A percentile compares a stretch with the other conserved stretches of the same genome.
These are phyloP conservation scores for Salpingus planirostris DNA, from an alignment of 2,888 invertebrate species.

Conservation along the genomic window DNA sequence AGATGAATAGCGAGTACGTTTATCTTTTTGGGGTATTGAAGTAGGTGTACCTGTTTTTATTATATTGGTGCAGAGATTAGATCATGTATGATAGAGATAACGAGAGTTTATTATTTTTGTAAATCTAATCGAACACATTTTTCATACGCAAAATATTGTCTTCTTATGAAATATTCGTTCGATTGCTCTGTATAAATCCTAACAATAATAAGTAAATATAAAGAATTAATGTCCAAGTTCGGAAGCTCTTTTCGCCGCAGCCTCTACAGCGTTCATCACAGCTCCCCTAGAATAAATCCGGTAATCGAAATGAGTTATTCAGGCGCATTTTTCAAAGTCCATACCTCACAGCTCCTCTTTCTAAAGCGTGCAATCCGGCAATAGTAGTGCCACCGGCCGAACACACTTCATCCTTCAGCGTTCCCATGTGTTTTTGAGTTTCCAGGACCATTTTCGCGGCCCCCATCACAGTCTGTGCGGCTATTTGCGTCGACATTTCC, in stretches of 20 bases:
- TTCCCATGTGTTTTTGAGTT: constrained; percentile 67
- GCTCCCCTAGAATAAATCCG: constrained; percentile 47
- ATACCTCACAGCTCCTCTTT: constrained; percentile 67
- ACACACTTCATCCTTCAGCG: constrained; percentile 75
- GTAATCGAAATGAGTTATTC: not conserved
- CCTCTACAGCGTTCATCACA: constrained; percentile 73
- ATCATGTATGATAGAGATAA: no score
- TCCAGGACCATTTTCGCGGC: constrained; percentile 70
- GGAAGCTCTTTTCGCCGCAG: constrained; percentile 49
- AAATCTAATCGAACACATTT: no score
- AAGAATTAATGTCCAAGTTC: constrained; percentile 43
- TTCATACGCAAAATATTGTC: no score
- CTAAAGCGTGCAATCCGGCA: constrained; percentile 72
- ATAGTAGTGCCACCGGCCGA: constrained; percentile 89
- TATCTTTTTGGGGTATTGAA: no score
- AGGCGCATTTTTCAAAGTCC: no score
- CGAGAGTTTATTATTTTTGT: no score
- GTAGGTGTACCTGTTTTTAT: no score
- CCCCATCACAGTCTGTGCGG: constrained; percentile 76
- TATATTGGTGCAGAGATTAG: no score
- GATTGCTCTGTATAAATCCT: no score
- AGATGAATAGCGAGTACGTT: no score
- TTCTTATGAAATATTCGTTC: no score
- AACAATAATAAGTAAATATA: no score
- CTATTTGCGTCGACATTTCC: constrained; percentile 65